Evolutionary conservation across 2,888 invertebrate species (phyloP).

Genomic region (Cerceris rybyensis): DNA sequence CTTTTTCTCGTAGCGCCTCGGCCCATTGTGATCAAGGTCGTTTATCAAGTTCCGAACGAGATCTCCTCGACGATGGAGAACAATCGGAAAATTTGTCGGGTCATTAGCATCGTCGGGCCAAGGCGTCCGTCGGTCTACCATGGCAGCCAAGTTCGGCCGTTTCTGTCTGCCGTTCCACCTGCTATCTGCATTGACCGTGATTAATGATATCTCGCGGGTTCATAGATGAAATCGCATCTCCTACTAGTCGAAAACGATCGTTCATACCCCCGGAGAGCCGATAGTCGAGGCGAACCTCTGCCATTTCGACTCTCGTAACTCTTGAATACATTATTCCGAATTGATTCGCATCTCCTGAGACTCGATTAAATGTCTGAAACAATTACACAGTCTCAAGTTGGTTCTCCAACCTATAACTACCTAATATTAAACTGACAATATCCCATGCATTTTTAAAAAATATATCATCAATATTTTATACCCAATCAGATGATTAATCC

Average conservation of each 20-base stretch:
- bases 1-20: slow-evolving; percentile 17
- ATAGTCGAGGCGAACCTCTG: not conserved
- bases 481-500: no score
- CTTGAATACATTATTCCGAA: not conserved
- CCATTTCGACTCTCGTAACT: not conserved
- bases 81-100: slow-evolving; percentile 65
- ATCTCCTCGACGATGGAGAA: slow-evolving; percentile 37
- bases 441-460: no score
- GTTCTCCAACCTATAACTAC: no score
- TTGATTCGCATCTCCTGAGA: no score
- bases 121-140: slow-evolving; percentile 36
- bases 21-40: slow-evolving; percentile 55
- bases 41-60: slow-evolving; percentile 51
- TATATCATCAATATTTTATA: no score
- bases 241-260: slow-evolving; percentile 3
- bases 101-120: slow-evolving; percentile 56
- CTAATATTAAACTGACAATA: no score
- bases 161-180: slow-evolving; percentile 45
- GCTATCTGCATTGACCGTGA: slow-evolving; percentile 45
- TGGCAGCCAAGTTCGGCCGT: slow-evolving; percentile 28
- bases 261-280: not conserved
- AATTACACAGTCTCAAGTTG: no score
- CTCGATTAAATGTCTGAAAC: no score
- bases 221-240: slow-evolving; percentile 7
- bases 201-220: slow-evolving; percentile 47